Evolutionary conservation across 2,888 invertebrate species (phyloP), one percentile per base, ranked within the genome.

Genomic region (Fragum sueziense): DNA sequence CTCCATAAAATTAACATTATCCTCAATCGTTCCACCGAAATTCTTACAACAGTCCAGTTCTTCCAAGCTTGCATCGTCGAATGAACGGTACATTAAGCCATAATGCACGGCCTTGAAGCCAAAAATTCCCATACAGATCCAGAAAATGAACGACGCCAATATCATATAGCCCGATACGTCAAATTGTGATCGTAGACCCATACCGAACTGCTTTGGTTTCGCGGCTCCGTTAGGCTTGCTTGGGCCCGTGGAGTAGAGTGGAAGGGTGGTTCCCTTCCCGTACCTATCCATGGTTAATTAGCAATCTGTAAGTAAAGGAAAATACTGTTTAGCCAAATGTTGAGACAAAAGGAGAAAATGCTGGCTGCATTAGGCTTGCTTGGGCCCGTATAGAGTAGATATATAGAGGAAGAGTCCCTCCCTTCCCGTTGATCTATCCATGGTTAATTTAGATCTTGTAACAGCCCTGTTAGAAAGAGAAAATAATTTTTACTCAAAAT

Each of bases 1-100:
- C 52, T 84, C 76, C 9, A 88, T 73, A 17, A 81, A 69, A n/a
- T 86, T 75, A 0, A 82, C 54, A 68, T 87, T 89, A 37, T 88
- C 86, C 61, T 79, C 72, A 7, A 81, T 29, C 4, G 79, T 76
- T 25, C 77, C 80, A 11, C 81, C 77, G 31, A 84, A 84, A 52
- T 85, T 79, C 25, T 68, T 70, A 61, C 81, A 82, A 51, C 87
- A 87, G 14, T 76, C 77, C 0, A 62, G 17, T 17, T 51, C 71
- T 20, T 78, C 82, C 4, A 85, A 27, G 11, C 77, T 76, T 2
- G 57, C 52, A 65, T 86, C 84, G 37, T 87, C 76, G 7, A 87
- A 67, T 6, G 77, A 62, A 33, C 67, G 71, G 70, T 87, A 85
- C 6, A 86, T 65, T 0, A 67, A 62, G 20, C 79, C 80, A 33